These are phyloP conservation scores for Chiloscyllium plagiosum DNA, from an alignment of 2,113 vertebrate species.

Conservation along the genomic window DNA sequence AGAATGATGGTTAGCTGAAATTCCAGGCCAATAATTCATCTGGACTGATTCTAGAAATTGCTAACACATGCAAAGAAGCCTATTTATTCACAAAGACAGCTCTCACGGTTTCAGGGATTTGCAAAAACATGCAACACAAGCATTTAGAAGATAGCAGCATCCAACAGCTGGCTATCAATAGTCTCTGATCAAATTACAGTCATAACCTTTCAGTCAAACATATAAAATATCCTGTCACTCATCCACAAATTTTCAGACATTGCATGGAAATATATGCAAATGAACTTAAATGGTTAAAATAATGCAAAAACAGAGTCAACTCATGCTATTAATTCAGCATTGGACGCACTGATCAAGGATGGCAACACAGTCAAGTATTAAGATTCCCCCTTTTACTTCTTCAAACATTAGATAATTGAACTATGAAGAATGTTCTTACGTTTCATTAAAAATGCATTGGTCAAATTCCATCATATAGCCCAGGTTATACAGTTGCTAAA, in stretches of 20 bases:
- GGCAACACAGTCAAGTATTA: neutral
- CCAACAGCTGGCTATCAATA: neutral
- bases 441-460: neutral
- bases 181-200: neutral
- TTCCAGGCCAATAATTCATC: neutral
- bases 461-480: neutral
- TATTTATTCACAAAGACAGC: neutral
- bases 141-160: neutral
- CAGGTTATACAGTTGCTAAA: neutral
- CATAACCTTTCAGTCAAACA: neutral
- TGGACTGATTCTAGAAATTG: neutral
- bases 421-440: neutral
- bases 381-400: neutral
- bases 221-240: neutral
- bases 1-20: neutral
- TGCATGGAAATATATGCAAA: too few species aligned
- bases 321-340: neutral
- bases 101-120: neutral
- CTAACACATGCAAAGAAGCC: neutral
- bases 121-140: neutral
- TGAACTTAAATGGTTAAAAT: neutral
- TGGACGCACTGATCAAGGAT: neutral
- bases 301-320: neutral
- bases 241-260: neutral
- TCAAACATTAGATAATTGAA: neutral